Evolutionary conservation across 2,888 invertebrate genomes (phyloP).

Genomic region (Megamerina dolium): DNA sequence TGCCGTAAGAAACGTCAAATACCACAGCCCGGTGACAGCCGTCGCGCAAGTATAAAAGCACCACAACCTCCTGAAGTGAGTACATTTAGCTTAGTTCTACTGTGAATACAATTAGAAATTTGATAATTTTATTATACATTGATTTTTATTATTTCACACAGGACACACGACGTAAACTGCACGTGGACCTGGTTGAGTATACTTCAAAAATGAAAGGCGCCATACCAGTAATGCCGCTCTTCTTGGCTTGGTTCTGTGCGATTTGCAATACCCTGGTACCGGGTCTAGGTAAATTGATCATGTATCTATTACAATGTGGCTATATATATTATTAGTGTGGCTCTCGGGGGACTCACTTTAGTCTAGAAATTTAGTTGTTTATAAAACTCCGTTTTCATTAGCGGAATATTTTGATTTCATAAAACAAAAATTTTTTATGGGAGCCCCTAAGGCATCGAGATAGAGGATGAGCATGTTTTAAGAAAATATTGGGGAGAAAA

Average conservation of each 20-base stretch:
- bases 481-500: too few relatives aligned
- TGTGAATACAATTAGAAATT: too few relatives aligned
- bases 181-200: slow-evolving; percentile 71
- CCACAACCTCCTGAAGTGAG: slow-evolving; percentile 55
- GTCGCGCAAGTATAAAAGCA: slow-evolving; percentile 58
- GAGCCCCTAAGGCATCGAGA: too few relatives aligned
- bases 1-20: slow-evolving; percentile 46
- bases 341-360: too few relatives aligned
- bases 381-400: neutral
- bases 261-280: slow-evolving; percentile 74
- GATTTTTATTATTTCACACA: slow-evolving; percentile 41
- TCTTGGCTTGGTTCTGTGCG: slow-evolving; percentile 81
- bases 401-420: neutral
- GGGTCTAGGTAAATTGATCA: slow-evolving; percentile 62
- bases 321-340: too few relatives aligned
- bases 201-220: slow-evolving; percentile 85
- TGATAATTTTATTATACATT: neutral
- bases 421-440: too few relatives aligned
- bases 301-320: too few relatives aligned
- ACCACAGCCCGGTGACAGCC: slow-evolving; percentile 48
- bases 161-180: slow-evolving; percentile 72
- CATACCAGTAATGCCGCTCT: slow-evolving; percentile 83
- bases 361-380: too few relatives aligned
- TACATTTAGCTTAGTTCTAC: neutral
- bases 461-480: too few relatives aligned